Base-by-base conservation (phyloP, 2,888 invertebrate genomes). In the Himalopsyche tibetana region DNA sequence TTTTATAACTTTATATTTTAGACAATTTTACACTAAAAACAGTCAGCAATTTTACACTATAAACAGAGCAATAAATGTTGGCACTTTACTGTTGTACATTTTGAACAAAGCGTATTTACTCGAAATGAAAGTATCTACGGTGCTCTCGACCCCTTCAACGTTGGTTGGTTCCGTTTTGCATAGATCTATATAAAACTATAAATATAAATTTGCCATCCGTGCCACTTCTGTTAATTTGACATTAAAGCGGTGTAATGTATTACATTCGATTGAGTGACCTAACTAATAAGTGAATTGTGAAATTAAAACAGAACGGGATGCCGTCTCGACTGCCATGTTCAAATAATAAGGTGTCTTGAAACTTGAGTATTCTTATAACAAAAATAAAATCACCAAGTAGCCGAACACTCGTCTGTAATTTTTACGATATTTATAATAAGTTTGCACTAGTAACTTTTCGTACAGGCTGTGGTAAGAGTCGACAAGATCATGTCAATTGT, bases 211-310 rank as follows among this genome's bases (percentile, higher is more conserved):
- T 36, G 74, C 74, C 74, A 74, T 74, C 74, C 74, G 74, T 74
- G 74, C 74, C 74, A 74, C 38, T 74, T 74, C 74, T 74, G 74
- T 74, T 74, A 74, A 74, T 74, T 74, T 74, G 74, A 74, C 36
- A 36, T 38, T 36, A 38, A 15, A 74, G 12, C 74, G 36, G 38
- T 74, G 74, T 38, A 74, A 28, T 74, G 12, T 15, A 51, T 74
- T 36, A 15, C 36, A 74, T 36, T 38, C 51, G 51, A 51, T 51
- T 5, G 15, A 74, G 36, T 74, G 74, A 74, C 36, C 36, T 74
- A 15, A 74, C 28, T 36, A 36, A 15, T 36, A 36, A 74, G 74
- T 74, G 74, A 74, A 74, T 15, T 74, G 28, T 51, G 36, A 74
- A 36, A 74, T 19, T 36, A 74, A 36, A 36, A 74, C 74, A 74